phyloP scores from a whole-genome alignment of 2,113 vertebrate genomes.

The Coryphaenoides rupestris region DNA sequence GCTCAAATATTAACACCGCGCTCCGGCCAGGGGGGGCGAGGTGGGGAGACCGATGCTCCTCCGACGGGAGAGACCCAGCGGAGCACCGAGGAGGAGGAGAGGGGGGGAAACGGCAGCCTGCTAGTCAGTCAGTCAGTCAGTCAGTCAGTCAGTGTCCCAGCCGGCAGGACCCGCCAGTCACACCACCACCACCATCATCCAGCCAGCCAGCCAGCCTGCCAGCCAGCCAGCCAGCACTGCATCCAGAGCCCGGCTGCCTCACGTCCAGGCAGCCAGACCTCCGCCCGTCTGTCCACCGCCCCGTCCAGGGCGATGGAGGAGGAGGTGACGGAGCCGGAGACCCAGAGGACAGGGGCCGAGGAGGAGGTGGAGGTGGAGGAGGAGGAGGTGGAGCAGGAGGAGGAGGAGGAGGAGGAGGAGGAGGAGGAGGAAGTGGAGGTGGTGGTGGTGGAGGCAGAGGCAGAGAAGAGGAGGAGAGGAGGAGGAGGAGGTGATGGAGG shows the following conservation, averaged over 20 bases:
- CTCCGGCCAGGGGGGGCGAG: conserved; percentile 3
- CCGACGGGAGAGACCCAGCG: conserved; percentile 53
- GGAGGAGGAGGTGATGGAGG: conserved; percentile 56
- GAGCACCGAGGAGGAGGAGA: conserved; percentile 16
- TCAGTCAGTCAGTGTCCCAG: too few relatives aligned
- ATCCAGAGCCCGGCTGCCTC: conserved; percentile 28
- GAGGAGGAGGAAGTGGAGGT: too few relatives aligned
- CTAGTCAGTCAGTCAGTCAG: conserved; percentile 9
- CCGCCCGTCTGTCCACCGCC: too few relatives aligned
- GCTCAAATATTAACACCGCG: conserved; percentile 59
- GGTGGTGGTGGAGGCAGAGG: too few relatives aligned
- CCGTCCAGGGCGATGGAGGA: conserved; percentile 61
- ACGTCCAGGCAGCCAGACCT: not conserved
- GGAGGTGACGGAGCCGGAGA: conserved; percentile 64
- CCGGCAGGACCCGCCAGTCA: too few relatives aligned
- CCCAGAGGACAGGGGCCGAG: conserved; percentile 38
- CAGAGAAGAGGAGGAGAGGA: too few relatives aligned
- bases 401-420: too few relatives aligned
- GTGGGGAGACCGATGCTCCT: conserved; percentile 61
- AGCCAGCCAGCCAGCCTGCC: conserved; percentile 10
- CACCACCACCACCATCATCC: too few relatives aligned
- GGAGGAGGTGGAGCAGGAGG: too few relatives aligned
- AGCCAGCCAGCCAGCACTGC: too few relatives aligned
- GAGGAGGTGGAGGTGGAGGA: conserved; percentile 15
- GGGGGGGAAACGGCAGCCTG: conserved; percentile 45